Conservation (phyloP, 2,797 vertebrate genomes). For the Scyliorhinus canicula region DNA sequence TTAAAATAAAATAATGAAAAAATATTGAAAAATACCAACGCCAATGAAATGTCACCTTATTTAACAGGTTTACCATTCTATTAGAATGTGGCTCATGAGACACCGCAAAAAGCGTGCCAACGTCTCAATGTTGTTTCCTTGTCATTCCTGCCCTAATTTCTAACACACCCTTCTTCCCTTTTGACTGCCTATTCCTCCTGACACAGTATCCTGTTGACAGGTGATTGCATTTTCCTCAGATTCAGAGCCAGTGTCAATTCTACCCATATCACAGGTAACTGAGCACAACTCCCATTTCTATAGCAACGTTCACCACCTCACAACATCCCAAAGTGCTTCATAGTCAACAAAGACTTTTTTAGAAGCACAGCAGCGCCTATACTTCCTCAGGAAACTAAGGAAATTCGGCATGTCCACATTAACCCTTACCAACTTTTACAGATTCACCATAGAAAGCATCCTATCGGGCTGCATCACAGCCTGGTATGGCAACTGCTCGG, state of each 20-base stretch:
- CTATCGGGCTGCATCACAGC: too few relatives aligned
- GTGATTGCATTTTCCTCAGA: neutral
- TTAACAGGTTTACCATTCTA: neutral
- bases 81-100: neutral
- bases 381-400: too few relatives aligned
- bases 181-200: neutral
- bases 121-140: neutral
- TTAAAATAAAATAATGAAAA: neutral
- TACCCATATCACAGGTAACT: neutral
- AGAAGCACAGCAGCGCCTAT: too few relatives aligned
- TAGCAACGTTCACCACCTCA: neutral
- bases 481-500: too few relatives aligned
- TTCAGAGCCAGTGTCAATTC: neutral
- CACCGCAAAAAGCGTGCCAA: neutral
- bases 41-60: neutral
- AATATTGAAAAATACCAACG: neutral
- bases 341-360: too few relatives aligned
- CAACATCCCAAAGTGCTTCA: neutral
- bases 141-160: neutral
- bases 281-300: neutral
- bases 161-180: neutral
- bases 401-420: too few relatives aligned
- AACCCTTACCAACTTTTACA: too few relatives aligned
- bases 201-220: neutral
- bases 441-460: too few relatives aligned